Evolutionary conservation across 2,888 invertebrate species (phyloP).

Genomic region (Volucella inanis): DNA sequence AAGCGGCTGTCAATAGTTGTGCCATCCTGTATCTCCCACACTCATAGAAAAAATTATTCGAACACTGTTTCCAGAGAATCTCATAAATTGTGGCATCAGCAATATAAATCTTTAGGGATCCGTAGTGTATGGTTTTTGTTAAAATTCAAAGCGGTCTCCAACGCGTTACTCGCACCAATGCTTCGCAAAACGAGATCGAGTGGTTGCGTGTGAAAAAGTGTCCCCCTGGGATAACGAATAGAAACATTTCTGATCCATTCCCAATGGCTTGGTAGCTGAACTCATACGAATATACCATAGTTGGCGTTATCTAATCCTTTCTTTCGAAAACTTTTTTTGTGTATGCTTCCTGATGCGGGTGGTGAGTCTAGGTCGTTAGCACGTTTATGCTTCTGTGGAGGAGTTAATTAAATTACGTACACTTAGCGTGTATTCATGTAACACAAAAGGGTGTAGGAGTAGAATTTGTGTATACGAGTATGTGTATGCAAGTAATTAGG

Average conservation of each 20-base stretch:
- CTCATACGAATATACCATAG: background rate
- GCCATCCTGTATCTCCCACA: background rate
- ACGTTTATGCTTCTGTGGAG: background rate
- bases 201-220: slow-evolving; percentile 33
- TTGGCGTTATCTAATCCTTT: no score
- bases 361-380: background rate
- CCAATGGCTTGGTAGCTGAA: background rate
- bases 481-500: slow-evolving; percentile 18
- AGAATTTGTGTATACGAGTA: background rate
- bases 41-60: background rate
- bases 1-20: slow-evolving; percentile 27
- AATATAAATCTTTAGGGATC: background rate
- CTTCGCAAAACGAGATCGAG: slow-evolving; percentile 32
- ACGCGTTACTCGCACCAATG: slow-evolving; percentile 27
- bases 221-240: slow-evolving; percentile 3
- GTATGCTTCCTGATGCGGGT: background rate
- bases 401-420: slow-evolving; percentile 34
- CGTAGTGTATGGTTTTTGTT: background rate
- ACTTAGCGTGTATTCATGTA: slow-evolving; percentile 6
- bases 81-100: slow-evolving; percentile 2
- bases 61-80: background rate
- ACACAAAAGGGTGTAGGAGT: background rate
- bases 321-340: background rate
- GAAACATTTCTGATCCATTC: no score
- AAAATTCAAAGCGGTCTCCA: slow-evolving; percentile 15